Base-by-base conservation (phyloP, 53 echinoderm and acorn worm genomes). In the Echinarachnius parma region DNA sequence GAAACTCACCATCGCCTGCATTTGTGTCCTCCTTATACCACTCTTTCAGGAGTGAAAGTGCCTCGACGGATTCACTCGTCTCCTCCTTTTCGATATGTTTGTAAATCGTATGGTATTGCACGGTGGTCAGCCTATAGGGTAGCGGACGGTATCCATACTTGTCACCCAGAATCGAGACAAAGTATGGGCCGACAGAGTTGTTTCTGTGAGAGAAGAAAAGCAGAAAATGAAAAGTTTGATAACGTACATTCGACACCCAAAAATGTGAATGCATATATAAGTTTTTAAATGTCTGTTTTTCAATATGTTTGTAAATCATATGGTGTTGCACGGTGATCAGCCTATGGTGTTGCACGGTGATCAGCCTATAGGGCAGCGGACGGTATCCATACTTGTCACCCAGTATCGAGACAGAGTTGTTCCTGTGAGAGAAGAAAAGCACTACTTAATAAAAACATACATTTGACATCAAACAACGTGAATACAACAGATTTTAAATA, bases 381-480 rank as follows among this genome's bases (percentile, higher is more conserved):
- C 86, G 80, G 34, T 64, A 93, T 29, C 93, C 93, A 20, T 89
- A 89, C 69, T 89, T 89, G 47, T 89, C 74, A 45, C 93, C 93
- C 14, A 89, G 53, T 25, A 93, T 93, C 36, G 82, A 83, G 0
- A 93, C 80, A 1, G 93, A 93, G 16, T 61, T 72, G 22, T 83
- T 62, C 61, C 93, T 93, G 86, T 31, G 47, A 26, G 47, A 34
- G 21, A 28, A 18, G 1, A 25, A 3, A 47, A 16, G n/a, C 4
- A 57, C 15, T 10, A 29, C 24, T n/a, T n/a, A n/a, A n/a, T n/a
- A n/a, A n/a, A n/a, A n/a, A n/a, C n/a, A n/a, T n/a, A n/a, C n/a
- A n/a, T n/a, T n/a, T n/a, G n/a, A n/a, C n/a, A n/a, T n/a, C n/a
- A n/a, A n/a, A n/a, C n/a, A n/a, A n/a, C n/a, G n/a, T n/a, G n/a